Base-by-base conservation (phyloP, 2,888 invertebrate genomes). In the Hedya salicella region DNA sequence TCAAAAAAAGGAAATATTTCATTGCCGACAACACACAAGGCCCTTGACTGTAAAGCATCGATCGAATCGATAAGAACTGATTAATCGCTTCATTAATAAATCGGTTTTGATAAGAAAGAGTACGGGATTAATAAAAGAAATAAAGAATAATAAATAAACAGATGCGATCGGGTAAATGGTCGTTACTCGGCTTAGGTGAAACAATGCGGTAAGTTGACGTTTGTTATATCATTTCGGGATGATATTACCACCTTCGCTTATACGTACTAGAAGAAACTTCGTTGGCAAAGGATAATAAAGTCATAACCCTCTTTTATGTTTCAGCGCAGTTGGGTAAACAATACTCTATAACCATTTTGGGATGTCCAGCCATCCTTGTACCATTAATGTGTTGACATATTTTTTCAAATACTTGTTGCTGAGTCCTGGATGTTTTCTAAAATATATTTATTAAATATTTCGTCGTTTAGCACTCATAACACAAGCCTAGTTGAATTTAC, bases 51-150 rank as follows among this genome's bases (percentile, higher is more conserved):
- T 44, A 39, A 61, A 66, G 48, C 70, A 73, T 64, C 73, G 83
- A 82, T 84, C 83, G 78, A 73, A 70, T 46, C 70, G 88, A 89
- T 89, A 89, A 84, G 73, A 67, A 67, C 75, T 87, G 85, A 89
- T 85, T 86, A 88, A 91, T 89, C 83, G 86, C 88, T 89, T 89
- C 86, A 89, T 90, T 90, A 88, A 84, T 87, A 88, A 87, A 89
- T 89, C 86, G 85, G 52, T 82, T 84, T 75, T 83, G 83, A 85
- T 87, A 84, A 85, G 86, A 85, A 84, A 85, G 75, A 80, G 81
- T 36, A 9, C 6, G 80, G 80, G 76, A 76, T 79, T 74, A 81
- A 79, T 82, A 76, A 76, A 77, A 78, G 78, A 75, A 76, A 78
- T 77, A 76, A 78, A 77, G 74, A 75, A 80, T 82, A 83, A 85